Conservation (phyloP, 2,888 invertebrate genomes). For the Drosophila niveifrons region DNA sequence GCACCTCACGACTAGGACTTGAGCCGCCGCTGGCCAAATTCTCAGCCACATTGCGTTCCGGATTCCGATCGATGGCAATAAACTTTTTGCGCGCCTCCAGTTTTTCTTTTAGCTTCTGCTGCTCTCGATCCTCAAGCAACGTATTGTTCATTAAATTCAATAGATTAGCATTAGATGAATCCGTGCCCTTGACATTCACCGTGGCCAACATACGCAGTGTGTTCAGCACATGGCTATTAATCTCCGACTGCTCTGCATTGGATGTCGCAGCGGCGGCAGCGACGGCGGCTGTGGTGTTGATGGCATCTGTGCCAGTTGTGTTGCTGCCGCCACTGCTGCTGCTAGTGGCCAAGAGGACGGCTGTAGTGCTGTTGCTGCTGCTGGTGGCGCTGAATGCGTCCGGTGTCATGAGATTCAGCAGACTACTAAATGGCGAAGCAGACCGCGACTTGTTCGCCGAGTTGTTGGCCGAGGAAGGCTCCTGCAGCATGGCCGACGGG, state of each 20-base stretch:
- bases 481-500: conserved; percentile 64
- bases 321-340: conserved; percentile 45
- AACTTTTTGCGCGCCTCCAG: conserved; percentile 83
- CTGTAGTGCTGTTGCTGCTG: conserved; percentile 33
- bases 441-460: conserved; percentile 65
- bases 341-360: conserved; percentile 50
- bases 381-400: conserved; percentile 90
- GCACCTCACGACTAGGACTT: conserved; percentile 95
- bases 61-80: conserved; percentile 79
- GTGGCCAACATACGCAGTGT: conserved; percentile 85
- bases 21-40: conserved; percentile 91
- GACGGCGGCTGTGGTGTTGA: conserved; percentile 20
- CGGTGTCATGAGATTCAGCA: conserved; percentile 93
- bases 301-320: conserved; percentile 29
- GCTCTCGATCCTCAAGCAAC: conserved; percentile 84
- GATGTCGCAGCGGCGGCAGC: conserved; percentile 6
- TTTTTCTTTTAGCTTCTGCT: conserved; percentile 83
- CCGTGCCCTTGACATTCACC: conserved; percentile 78
- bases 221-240: conserved; percentile 84
- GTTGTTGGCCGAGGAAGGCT: conserved; percentile 39
- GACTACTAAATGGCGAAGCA: conserved; percentile 75
- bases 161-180: conserved; percentile 79
- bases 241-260: conserved; percentile 52
- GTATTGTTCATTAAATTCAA: conserved; percentile 84
- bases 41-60: conserved; percentile 77